Conservation (phyloP, 37 sponge, comb jelly and placozoan species). For the Amphimedon queenslandica region DNA sequence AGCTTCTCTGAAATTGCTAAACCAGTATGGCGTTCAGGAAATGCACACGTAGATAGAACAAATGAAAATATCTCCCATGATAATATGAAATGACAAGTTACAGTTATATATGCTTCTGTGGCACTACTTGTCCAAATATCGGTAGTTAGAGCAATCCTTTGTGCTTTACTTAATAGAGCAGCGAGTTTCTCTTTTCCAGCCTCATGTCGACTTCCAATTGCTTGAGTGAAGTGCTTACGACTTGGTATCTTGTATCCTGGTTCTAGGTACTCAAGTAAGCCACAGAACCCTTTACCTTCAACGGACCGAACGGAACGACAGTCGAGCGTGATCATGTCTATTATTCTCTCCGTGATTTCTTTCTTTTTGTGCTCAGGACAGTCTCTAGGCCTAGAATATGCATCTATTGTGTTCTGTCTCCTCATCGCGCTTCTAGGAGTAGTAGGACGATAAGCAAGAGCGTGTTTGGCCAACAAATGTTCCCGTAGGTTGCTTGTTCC, state of each 20-base stretch:
- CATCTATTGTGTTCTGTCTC: conserved; percentile 1
- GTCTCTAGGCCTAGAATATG: not conserved
- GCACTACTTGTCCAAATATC: conserved; percentile 34
- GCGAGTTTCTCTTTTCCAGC: conserved; percentile 6
- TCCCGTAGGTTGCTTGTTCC: conserved; percentile 23
- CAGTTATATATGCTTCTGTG: conserved; percentile 20
- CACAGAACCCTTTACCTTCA: conserved; percentile 11
- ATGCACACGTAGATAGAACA: conserved; percentile 4
- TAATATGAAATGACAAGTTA: conserved; percentile 9
- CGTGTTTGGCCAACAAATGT: conserved; percentile 12
- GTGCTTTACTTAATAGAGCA: not conserved
- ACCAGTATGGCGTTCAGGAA: conserved; percentile 30
- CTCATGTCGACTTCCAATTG: not conserved
- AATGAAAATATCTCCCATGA: conserved; percentile 6
- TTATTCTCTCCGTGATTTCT: conserved; percentile 17
- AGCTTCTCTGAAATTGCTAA: conserved; percentile 7
- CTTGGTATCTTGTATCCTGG: conserved; percentile 12
- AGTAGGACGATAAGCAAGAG: not conserved
- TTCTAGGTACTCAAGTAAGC: conserved; percentile 8
- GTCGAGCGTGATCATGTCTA: conserved; percentile 9
- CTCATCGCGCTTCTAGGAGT: not conserved
- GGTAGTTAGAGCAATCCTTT: conserved; percentile 13
- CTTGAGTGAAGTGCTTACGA: not conserved
- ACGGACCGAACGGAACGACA: conserved; percentile 3
- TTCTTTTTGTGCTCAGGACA: conserved; percentile 2